Conservation (phyloP, 2,888 invertebrate species). For the Nymphalis c-album region DNA sequence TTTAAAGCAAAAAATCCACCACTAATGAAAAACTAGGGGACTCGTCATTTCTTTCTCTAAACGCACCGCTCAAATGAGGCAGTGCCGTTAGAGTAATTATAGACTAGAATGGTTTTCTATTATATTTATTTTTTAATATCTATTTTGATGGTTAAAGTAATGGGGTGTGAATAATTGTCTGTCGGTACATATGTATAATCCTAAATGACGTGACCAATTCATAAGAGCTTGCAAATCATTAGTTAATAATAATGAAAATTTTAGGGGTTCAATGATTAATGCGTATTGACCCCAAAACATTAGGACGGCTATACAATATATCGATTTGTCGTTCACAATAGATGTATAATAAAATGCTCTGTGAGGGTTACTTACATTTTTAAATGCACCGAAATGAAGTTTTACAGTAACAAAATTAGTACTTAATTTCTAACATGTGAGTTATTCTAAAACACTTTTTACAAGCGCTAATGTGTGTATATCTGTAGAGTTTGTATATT, state of each 20-base stretch:
- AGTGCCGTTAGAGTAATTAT: background rate
- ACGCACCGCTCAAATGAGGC: background rate
- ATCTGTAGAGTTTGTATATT: too few relatives aligned
- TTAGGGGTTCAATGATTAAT: constrained; percentile 57
- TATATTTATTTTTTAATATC: background rate
- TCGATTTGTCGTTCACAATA: constrained; percentile 1
- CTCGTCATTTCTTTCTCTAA: too few relatives aligned
- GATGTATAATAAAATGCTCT: background rate
- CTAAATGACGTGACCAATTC: constrained; percentile 46
- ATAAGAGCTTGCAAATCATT: constrained; percentile 54
- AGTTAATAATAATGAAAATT: constrained; percentile 44
- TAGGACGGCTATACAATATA: constrained; percentile 6
- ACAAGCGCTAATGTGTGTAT: too few relatives aligned
- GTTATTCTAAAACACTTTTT: too few relatives aligned
- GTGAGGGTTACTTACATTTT: background rate
- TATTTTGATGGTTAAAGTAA: constrained; percentile 6
- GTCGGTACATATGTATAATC: constrained; percentile 38
- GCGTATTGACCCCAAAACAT: constrained; percentile 17
- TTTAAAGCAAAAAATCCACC: too few relatives aligned
- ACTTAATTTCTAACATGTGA: too few relatives aligned
- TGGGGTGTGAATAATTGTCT: constrained; percentile 30
- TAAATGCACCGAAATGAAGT: background rate
- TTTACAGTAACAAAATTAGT: too few relatives aligned
- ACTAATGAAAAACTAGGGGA: too few relatives aligned
- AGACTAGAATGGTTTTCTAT: background rate